Evolutionary conservation across 2,113 vertebrate genomes (phyloP).

Genomic region (Rissa tridactyla): DNA sequence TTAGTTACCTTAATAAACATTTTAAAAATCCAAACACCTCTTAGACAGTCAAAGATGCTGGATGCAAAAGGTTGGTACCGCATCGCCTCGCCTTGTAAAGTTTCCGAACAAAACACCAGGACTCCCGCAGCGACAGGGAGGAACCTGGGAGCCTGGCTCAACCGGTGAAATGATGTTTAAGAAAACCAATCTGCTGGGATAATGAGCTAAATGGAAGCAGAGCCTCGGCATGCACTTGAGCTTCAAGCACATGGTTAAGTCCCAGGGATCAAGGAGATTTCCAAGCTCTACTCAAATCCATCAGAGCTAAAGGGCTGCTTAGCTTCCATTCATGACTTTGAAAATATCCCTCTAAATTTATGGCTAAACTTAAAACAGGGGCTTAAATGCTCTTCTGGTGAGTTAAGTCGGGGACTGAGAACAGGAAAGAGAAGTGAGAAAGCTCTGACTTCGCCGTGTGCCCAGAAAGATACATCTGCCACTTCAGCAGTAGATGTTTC

Average conservation of each 20-base stretch:
- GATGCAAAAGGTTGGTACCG: neutral
- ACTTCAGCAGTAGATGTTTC: accelerated
- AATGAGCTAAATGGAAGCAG: neutral
- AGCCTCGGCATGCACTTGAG: neutral
- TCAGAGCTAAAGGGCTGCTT: neutral
- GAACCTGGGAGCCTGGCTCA: neutral
- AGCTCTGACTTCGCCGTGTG: neutral
- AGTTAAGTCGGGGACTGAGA: neutral
- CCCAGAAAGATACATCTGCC: neutral
- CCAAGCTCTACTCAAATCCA: neutral
- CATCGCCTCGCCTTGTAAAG: neutral
- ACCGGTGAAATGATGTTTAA: accelerated
- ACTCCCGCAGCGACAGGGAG: neutral
- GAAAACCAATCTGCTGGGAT: neutral
- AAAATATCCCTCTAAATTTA: neutral
- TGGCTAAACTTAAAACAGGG: neutral
- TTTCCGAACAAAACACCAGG: neutral
- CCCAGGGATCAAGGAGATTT: neutral
- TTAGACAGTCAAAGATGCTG: neutral
- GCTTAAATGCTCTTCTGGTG: neutral
- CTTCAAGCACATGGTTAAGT: neutral
- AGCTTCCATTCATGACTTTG: neutral
- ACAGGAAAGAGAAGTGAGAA: neutral
- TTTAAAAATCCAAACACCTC: neutral
- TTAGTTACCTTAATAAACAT: neutral